Evolutionary conservation across 1,140 invertebrate genomes (phyloP), one percentile per base, ranked within the genome.

Genomic region (Cydia pomonella): DNA sequence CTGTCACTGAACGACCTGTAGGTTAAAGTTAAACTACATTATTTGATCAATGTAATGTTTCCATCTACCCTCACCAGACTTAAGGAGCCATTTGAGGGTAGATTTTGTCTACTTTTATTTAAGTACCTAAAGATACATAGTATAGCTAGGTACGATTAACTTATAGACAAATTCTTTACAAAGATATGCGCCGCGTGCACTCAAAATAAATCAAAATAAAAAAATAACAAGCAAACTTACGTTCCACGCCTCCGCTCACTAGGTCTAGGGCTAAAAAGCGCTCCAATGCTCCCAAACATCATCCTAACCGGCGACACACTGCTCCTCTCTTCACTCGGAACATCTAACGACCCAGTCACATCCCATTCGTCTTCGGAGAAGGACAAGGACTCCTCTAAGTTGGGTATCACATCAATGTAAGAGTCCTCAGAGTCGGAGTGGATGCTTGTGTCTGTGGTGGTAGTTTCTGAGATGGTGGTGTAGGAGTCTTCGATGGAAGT

Each of bases 381-480:
- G 21, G 64, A 59, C 38, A 73, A 64, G 21, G 25, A 64, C 16
- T 50, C 63, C 10, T 77, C 76, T 53, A 38, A 2, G 12, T 75
- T 18, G 5, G 64, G 64, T 69, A 41, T 69, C 2, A 33, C 13
- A 21, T 77, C 73, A 29, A 44, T 10, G 13, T 73, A 25, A 2
- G 66, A 75, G n/a, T 23, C 33, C 12, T 69, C 63, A 16, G 59
- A 72, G 25, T 53, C 59, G 7, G 75, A 44, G 18, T 72, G 63
- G 44, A 88, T 80, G 27, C 85, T 87, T 1, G 87, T 88, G 64
- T 90, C 88, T 0, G 85, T 82, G 0, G 86, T 90, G 27, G 78
- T 88, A 27, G 84, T 72, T 71, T 87, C 86, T 0, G 86, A 89
- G 73, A 87, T 72, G 0, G 87, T 88, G 1, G 73, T 82, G 76